These are phyloP conservation scores for Gallirallus australis DNA, from an alignment of 2,797 vertebrate genomes.

Conservation along the genomic window DNA sequence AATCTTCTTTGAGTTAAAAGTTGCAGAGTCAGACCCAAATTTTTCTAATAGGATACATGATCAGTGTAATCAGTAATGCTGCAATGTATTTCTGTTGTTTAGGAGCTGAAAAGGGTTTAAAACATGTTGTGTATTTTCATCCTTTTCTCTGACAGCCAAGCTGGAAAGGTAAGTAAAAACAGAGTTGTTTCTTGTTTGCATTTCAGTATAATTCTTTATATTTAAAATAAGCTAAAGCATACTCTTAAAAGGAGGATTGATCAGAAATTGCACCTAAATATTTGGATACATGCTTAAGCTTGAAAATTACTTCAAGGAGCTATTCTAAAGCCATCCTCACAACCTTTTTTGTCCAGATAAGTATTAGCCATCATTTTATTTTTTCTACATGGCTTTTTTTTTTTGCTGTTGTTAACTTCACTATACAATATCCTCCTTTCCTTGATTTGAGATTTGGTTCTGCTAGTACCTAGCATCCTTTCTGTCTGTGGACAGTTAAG, in stretches of 20 bases:
- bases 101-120: constrained; percentile 38
- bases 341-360: neutral
- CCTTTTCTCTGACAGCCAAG: constrained; percentile 37
- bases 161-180: constrained; percentile 9
- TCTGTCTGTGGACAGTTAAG: neutral
- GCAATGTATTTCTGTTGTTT: constrained; percentile 29
- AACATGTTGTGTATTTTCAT: constrained; percentile 45
- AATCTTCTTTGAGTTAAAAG: neutral
- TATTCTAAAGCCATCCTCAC: neutral
- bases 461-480: neutral
- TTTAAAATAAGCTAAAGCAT: neutral
- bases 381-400: neutral
- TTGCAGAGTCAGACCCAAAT: constrained; percentile 5
- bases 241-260: neutral
- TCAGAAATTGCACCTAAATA: neutral
- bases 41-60: neutral
- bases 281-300: neutral
- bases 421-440: neutral
- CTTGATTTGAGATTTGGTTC: neutral
- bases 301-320: neutral
- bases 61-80: neutral
- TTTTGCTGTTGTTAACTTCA: neutral
- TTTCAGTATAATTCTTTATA: neutral
- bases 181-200: neutral
- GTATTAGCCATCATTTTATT: neutral